Percentiles rank a stretch among this genome's conserved stretches.
Evolutionary conservation across 2,113 vertebrate genomes (phyloP).

Genomic region (Dermatemys mawii): DNA sequence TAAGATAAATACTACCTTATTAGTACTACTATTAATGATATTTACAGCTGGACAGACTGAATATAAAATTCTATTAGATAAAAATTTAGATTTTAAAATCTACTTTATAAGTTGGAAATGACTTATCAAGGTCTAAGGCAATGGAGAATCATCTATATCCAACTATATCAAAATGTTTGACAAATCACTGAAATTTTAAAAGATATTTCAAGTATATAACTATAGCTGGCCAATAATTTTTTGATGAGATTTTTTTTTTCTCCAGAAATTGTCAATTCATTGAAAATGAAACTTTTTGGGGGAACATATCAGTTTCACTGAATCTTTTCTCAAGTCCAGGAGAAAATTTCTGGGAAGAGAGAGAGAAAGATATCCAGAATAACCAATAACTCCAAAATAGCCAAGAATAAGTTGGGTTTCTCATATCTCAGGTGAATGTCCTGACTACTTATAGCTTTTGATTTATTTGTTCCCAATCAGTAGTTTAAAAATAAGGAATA

Average conservation of each 20-base stretch:
- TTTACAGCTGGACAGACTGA: not conserved
- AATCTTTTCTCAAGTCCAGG: not conserved
- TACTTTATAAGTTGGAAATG: not conserved
- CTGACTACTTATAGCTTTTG: not conserved
- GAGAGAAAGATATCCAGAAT: not conserved
- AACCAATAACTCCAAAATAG: not conserved
- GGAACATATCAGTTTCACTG: not conserved
- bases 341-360: not conserved
- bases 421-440: not conserved
- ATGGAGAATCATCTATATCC: not conserved
- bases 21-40: not conserved
- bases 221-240: not conserved
- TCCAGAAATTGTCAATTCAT: not conserved
- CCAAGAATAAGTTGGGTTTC: not conserved
- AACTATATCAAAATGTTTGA: not conserved
- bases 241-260: not conserved
- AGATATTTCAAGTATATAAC: not conserved
- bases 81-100: not conserved
- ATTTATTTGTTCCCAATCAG: not conserved
- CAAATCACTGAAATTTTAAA: not conserved
- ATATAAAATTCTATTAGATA: not conserved
- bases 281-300: not conserved
- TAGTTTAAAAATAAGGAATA: not conserved
- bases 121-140: not conserved
- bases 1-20: not conserved